Percentiles rank a stretch among this genome's conserved stretches.
These are phyloP conservation scores for Phenacoccus solenopsis DNA, from an alignment of 1,140 invertebrate species.

Conservation along the genomic window DNA sequence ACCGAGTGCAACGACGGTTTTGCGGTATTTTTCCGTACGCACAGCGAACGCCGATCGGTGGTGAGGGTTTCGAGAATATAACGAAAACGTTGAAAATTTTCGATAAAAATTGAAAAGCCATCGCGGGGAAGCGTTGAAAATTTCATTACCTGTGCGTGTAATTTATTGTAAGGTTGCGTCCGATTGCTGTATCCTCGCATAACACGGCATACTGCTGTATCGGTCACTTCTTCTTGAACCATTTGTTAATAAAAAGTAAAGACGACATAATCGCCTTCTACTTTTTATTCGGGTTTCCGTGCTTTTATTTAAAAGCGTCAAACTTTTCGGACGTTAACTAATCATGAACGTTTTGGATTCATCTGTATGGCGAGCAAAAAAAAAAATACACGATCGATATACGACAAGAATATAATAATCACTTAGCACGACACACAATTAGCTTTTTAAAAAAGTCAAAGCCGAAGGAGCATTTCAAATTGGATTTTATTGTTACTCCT, in stretches of 20 bases:
- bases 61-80: too few species aligned
- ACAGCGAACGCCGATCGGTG: too few species aligned
- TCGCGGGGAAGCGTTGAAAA: background rate
- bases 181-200: slow-evolving; percentile 12
- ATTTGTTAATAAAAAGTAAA: slow-evolving; percentile 17
- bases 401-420: too few species aligned
- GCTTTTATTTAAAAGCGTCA: background rate
- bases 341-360: background rate
- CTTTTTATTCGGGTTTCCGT: slow-evolving; percentile 8
- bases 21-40: too few species aligned
- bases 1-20: too few species aligned
- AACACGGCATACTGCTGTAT: slow-evolving; percentile 16
- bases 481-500: too few species aligned
- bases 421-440: background rate
- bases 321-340: background rate
- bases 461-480: background rate
- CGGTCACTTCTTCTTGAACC: slow-evolving; percentile 17
- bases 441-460: background rate
- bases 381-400: too few species aligned
- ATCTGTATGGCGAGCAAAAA: background rate
- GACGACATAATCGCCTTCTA: slow-evolving; percentile 13
- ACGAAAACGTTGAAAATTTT: too few species aligned
- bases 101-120: too few species aligned
- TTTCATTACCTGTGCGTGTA: slow-evolving; percentile 13
- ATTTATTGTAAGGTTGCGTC: slow-evolving; percentile 13